phyloP scores from a whole-genome alignment of 2,888 invertebrate species.

The Vesta saturnalis region DNA sequence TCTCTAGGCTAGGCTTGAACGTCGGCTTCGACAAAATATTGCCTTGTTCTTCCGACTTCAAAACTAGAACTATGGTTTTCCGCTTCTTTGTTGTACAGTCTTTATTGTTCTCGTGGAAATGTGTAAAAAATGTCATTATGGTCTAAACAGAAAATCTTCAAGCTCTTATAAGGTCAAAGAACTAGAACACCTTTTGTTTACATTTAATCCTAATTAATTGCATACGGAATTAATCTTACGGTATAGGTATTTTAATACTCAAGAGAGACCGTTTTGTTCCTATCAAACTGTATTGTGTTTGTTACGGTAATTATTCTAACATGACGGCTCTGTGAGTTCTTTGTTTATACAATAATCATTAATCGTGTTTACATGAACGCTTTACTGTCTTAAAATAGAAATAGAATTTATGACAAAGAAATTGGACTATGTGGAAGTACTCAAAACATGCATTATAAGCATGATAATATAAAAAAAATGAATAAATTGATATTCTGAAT shows the following conservation, averaged over 20 bases:
- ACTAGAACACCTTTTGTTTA: constrained; percentile 2
- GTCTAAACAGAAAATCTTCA: constrained; percentile 17
- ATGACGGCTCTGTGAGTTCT: no score
- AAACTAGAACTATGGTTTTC: constrained; percentile 34
- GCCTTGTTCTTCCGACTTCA: constrained; percentile 34
- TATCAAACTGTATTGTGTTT: not conserved
- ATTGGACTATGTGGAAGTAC: no score
- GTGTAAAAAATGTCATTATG: constrained; percentile 17
- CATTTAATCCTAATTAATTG: constrained; percentile 4
- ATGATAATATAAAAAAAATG: no score
- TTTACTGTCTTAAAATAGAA: not conserved
- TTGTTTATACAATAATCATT: not conserved
- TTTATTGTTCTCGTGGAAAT: constrained; percentile 21
- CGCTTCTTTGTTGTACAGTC: constrained; percentile 27
- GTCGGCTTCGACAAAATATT: constrained; percentile 34
- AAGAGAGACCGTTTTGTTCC: not conserved
- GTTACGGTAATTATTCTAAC: not conserved
- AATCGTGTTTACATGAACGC: not conserved
- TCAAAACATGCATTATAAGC: no score
- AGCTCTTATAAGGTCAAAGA: constrained; percentile 17
- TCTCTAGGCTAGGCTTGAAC: constrained; percentile 30
- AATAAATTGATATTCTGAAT: no score
- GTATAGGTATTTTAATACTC: not conserved
- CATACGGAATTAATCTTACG: not conserved
- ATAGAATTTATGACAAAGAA: no score